Percentiles rank a stretch among this genome's conserved stretches.
These are phyloP conservation scores for Cyclophora punctaria DNA, from an alignment of 2,888 invertebrate genomes.

Conservation along the genomic window DNA sequence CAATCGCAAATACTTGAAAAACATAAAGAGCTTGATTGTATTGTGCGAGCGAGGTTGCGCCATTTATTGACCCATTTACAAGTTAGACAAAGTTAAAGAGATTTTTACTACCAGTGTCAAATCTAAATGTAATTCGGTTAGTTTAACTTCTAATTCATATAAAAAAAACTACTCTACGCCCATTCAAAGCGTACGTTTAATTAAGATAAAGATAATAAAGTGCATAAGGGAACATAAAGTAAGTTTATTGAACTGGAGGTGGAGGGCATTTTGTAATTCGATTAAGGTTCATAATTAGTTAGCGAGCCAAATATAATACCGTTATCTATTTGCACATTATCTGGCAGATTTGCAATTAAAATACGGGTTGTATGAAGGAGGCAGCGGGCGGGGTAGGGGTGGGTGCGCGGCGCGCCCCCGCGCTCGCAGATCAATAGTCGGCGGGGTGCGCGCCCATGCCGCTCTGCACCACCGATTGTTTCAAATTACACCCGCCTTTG, in stretches of 20 bases:
- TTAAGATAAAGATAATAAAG: too few species aligned
- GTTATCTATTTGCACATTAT: slow-evolving; percentile 75
- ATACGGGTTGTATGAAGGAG: slow-evolving; percentile 59
- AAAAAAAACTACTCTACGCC: too few species aligned
- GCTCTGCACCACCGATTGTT: slow-evolving; percentile 70
- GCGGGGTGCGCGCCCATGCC: slow-evolving; percentile 64
- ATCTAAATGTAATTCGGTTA: too few species aligned
- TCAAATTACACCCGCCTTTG: slow-evolving; percentile 73
- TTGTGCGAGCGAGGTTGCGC: slow-evolving; percentile 4
- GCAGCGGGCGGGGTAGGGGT: slow-evolving; percentile 28
- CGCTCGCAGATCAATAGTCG: slow-evolving; percentile 71
- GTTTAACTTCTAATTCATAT: too few species aligned
- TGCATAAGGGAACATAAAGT: not conserved
- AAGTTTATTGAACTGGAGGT: slow-evolving; percentile 16
- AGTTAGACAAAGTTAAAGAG: slow-evolving; percentile 22
- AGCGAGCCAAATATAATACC: slow-evolving; percentile 66
- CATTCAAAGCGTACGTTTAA: slow-evolving; percentile 13
- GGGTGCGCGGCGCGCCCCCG: slow-evolving; percentile 26
- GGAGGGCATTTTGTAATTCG: slow-evolving; percentile 36
- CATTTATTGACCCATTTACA: slow-evolving; percentile 41
- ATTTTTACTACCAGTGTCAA: too few species aligned
- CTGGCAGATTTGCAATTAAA: slow-evolving; percentile 76
- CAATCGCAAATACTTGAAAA: too few species aligned
- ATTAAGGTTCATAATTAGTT: slow-evolving; percentile 65
- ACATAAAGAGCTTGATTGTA: too few species aligned